Evolutionary conservation across 2,888 invertebrate species (phyloP).

Genomic region (Pasiphila rectangulata): DNA sequence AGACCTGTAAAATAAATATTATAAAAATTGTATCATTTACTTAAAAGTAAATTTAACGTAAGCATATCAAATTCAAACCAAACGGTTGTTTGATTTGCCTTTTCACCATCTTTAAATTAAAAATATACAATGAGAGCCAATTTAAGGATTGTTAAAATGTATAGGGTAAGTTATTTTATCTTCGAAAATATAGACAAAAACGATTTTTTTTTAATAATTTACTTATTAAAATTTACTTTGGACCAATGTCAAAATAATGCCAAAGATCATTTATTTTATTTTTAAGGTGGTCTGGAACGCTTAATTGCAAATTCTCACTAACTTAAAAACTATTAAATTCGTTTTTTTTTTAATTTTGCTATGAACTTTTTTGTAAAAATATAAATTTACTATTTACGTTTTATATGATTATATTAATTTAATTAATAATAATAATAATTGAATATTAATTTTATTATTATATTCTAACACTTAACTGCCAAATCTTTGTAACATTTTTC

Average conservation of each 20-base stretch:
- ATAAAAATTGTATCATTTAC: constrained; percentile 36
- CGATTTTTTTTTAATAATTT: not conserved
- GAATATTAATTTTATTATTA: not conserved
- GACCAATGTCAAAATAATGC: not conserved
- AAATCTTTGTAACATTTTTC: not conserved
- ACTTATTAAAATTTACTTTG: not conserved
- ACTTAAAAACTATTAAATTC: too few relatives aligned
- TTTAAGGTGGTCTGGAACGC: too few relatives aligned
- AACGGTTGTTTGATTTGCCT: not conserved
- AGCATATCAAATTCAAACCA: constrained; percentile 44
- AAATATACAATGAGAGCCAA: not conserved
- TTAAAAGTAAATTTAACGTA: constrained; percentile 36
- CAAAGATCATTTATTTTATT: not conserved
- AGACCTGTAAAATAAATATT: constrained; percentile 22
- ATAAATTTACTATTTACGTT: not conserved
- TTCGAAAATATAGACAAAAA: not conserved
- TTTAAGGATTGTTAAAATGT: not conserved
- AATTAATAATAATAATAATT: not conserved
- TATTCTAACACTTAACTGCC: not conserved
- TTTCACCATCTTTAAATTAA: not conserved
- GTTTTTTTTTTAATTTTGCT: too few relatives aligned
- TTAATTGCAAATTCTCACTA: too few relatives aligned
- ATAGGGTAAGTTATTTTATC: not conserved
- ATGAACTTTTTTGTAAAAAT: too few relatives aligned
- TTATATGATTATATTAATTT: not conserved